phyloP scores from a whole-genome alignment of 1,140 invertebrate genomes.

The Euwallacea fornicatus region DNA sequence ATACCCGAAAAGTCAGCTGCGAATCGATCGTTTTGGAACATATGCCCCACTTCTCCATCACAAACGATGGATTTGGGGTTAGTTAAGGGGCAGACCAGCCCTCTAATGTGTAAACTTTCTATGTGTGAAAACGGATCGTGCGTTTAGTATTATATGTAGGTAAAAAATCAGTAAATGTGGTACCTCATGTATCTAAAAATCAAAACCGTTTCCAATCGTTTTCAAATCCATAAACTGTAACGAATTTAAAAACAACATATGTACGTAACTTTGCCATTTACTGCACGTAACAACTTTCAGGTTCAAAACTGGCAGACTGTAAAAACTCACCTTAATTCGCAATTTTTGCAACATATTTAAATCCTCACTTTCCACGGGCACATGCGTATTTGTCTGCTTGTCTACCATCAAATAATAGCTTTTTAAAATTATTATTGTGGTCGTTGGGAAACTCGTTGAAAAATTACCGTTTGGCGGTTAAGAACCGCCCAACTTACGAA shows the following conservation, averaged over 20 bases:
- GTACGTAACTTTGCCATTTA: background rate
- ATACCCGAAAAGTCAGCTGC: too few relatives aligned
- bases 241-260: background rate
- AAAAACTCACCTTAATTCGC: constrained; percentile 9
- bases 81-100: too few relatives aligned
- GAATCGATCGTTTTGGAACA: background rate
- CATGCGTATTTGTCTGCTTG: too few relatives aligned
- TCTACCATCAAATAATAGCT: too few relatives aligned
- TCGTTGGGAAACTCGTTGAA: constrained; percentile 4
- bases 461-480: constrained; percentile 9
- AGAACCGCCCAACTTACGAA: background rate
- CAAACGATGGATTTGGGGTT: too few relatives aligned
- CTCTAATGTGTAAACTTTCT: too few relatives aligned
- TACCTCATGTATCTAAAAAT: too few relatives aligned
- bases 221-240: constrained; percentile 3
- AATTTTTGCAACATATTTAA: background rate
- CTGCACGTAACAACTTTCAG: constrained; percentile 10
- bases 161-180: too few relatives aligned
- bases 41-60: background rate
- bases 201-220: too few relatives aligned
- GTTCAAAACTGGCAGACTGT: constrained; percentile 12
- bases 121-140: too few relatives aligned
- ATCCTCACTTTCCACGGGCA: too few relatives aligned
- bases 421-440: background rate
- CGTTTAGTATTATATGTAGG: too few relatives aligned